phyloP scores from a whole-genome alignment of 2,797 vertebrate species.

The Neosilurus hyrtlii region DNA sequence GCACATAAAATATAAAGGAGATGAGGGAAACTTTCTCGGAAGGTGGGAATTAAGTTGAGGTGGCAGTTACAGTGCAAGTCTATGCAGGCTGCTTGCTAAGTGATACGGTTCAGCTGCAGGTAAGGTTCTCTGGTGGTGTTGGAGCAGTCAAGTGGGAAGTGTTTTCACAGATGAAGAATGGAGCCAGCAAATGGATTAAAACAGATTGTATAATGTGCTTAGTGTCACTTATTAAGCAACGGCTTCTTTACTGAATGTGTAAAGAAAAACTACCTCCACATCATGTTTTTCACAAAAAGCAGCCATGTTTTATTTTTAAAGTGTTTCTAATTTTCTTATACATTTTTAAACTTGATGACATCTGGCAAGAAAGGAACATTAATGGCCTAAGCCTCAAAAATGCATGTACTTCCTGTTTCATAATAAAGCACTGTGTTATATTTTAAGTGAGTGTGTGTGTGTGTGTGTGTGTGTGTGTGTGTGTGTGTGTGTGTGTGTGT shows the following conservation, averaged over 20 bases:
- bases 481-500: no score
- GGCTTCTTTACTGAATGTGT: constrained; percentile 50
- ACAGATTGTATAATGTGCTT: constrained; percentile 50
- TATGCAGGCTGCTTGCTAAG: constrained; percentile 33
- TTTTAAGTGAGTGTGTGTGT: background rate
- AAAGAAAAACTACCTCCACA: background rate
- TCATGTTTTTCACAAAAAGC: background rate
- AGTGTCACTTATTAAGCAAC: constrained; percentile 51
- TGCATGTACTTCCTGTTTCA: background rate
- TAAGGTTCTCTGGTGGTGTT: constrained; percentile 37
- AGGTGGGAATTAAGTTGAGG: background rate
- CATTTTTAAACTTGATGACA: background rate
- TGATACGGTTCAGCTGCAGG: constrained; percentile 26
- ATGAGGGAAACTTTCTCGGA: background rate
- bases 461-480: no score
- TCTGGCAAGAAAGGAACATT: background rate
- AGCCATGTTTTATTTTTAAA: no score
- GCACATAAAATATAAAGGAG: background rate
- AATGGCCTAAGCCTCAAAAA: background rate
- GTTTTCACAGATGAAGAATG: constrained; percentile 57
- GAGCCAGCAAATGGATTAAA: constrained; percentile 56
- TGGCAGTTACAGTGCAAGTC: constrained; percentile 34
- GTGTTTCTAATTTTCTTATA: background rate
- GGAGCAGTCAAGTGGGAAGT: constrained; percentile 41
- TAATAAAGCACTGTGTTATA: background rate